These are phyloP conservation scores for Sitophilus oryzae DNA, from an alignment of 1,140 invertebrate species.

Conservation along the genomic window DNA sequence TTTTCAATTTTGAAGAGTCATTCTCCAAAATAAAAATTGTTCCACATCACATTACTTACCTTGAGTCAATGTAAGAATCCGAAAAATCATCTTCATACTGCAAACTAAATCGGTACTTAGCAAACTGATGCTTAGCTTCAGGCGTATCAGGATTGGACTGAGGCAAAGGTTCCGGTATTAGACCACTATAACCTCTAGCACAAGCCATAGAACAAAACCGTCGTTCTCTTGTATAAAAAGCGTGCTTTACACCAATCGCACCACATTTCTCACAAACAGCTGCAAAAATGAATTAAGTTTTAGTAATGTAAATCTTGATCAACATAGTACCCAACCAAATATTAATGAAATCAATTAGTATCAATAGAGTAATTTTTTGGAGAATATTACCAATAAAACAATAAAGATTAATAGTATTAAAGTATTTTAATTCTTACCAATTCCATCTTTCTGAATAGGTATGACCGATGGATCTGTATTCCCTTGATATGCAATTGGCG, in stretches of 20 bases:
- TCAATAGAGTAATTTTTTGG: too few relatives aligned
- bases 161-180: constrained; percentile 37
- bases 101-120: constrained; percentile 41
- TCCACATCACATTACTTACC: constrained; percentile 13
- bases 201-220: constrained; percentile 73
- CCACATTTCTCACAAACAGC: constrained; percentile 86
- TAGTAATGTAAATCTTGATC: too few relatives aligned
- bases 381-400: not conserved
- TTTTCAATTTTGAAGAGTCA: too few relatives aligned
- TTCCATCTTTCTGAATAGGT: constrained; percentile 75
- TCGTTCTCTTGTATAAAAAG: constrained; percentile 81
- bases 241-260: constrained; percentile 81
- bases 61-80: constrained; percentile 45
- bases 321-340: not conserved
- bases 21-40: too few relatives aligned
- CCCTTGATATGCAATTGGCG: constrained; percentile 73
- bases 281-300: constrained; percentile 44
- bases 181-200: constrained; percentile 52
- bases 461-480: constrained; percentile 72
- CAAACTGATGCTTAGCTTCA: constrained; percentile 38
- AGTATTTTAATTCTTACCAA: constrained; percentile 56
- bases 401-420: not conserved
- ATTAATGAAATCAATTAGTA: not conserved
- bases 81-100: constrained; percentile 38
- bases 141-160: constrained; percentile 40